phyloP scores from a whole-genome alignment of 1,140 invertebrate genomes.

The Zaprionus africanus region DNA sequence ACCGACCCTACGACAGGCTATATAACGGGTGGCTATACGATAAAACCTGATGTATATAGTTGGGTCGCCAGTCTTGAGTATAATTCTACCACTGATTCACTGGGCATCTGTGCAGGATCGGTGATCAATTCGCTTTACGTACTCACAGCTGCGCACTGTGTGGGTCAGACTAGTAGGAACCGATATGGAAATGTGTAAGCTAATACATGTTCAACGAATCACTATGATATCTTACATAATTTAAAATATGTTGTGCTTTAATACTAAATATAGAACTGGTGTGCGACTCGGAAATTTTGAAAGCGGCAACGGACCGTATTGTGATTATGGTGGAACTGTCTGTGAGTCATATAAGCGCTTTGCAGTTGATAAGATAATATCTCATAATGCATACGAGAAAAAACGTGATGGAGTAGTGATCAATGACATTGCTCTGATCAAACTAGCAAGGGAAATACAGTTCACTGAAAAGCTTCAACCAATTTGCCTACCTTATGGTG shows the following conservation, averaged over 20 bases:
- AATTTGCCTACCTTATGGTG: background rate
- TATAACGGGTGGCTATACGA: too few relatives aligned
- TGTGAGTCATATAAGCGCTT: background rate
- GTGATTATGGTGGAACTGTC: background rate
- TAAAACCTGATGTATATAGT: too few relatives aligned
- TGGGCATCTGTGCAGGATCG: background rate
- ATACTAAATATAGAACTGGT: background rate
- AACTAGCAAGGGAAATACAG: background rate
- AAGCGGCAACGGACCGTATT: background rate
- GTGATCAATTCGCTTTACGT: constrained; percentile 1
- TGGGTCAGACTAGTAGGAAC: background rate
- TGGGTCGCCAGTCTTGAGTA: background rate
- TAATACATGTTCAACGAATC: background rate
- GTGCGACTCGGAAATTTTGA: background rate
- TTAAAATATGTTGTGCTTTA: background rate
- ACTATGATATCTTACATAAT: background rate
- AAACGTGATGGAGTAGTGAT: background rate
- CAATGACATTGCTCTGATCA: background rate
- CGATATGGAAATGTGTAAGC: background rate
- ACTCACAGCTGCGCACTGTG: background rate
- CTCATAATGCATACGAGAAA: background rate
- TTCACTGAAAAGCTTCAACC: background rate
- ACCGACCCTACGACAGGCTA: too few relatives aligned
- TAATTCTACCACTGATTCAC: background rate
- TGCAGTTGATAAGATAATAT: background rate